phyloP scores from a whole-genome alignment of 2,888 invertebrate genomes.

The Aromia moschata region DNA sequence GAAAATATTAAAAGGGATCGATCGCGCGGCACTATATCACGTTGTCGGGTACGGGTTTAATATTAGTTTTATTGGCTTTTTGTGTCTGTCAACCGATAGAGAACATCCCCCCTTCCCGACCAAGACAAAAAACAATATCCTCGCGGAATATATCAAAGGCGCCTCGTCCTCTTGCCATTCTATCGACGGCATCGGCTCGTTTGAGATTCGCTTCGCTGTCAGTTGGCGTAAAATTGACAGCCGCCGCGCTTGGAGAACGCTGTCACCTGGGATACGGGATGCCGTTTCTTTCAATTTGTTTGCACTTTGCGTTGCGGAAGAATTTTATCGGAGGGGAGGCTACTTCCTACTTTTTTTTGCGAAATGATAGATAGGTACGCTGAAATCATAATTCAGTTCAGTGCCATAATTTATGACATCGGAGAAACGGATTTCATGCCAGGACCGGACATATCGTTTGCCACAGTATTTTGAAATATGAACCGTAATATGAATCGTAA shows the following conservation, averaged over 20 bases:
- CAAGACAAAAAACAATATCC: slow-evolving; percentile 26
- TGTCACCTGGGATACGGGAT: slow-evolving; percentile 24
- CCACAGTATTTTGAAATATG: no score
- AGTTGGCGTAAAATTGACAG: slow-evolving; percentile 22
- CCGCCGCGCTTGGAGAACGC: slow-evolving; percentile 4
- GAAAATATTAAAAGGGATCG: slow-evolving; percentile 10
- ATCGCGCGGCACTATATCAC: slow-evolving; percentile 14
- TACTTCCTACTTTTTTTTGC: no score
- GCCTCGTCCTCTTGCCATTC: slow-evolving; percentile 11
- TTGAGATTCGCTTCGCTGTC: slow-evolving; percentile 18
- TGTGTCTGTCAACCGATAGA: slow-evolving; percentile 18
- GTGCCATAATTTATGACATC: no score
- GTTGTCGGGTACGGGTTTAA: slow-evolving; percentile 8
- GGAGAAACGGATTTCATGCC: no score
- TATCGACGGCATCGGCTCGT: slow-evolving; percentile 16
- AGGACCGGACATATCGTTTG: no score
- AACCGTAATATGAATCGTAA: no score
- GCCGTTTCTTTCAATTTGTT: slow-evolving; percentile 15
- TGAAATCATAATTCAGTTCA: no score
- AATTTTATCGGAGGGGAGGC: neutral
- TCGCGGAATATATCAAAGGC: slow-evolving; percentile 21
- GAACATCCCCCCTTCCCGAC: slow-evolving; percentile 14
- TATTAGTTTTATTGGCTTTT: slow-evolving; percentile 25
- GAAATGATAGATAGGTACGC: no score
- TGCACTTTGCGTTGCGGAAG: slow-evolving; percentile 10